Base-by-base conservation (phyloP, 2,888 invertebrate genomes). In the Palloptera scutellata region DNA sequence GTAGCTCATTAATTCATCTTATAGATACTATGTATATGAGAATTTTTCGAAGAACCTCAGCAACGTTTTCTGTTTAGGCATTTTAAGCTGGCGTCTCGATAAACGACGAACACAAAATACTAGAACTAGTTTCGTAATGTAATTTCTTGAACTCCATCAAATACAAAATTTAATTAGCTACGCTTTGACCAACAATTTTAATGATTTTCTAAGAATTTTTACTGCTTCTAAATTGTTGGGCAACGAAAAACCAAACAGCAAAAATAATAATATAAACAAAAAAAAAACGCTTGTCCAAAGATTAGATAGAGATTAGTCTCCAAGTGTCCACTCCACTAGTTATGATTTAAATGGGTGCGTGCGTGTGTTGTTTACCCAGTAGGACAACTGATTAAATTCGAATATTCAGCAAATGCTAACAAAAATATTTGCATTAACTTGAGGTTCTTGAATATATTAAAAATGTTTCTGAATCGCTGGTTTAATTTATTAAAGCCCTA, bases 301-400 rank as follows among this genome's bases (percentile, higher is more conserved):
- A 30, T 30, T 30, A 30, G 30, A 30, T 2, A 66, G 53, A 66
- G 69, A 70, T 67, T 69, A 69, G 74, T 74, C 74, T 71, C 74
- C 74, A 74, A 74, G 73, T 74, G 74, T 72, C 73, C 69, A 74
- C 71, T 76, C 69, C 73, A 71, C 68, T 72, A 48, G 20, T 61
- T 41, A 57, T 45, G 69, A 30, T 30, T 30, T 30, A 30, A 30
- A 30, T 30, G 30, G 2, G 6, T 30, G 30, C 6, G 30, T 6
- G 30, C 6, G 30, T 30, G 30, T 6, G 30, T 30, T 30, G 30
- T 30, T 4, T 30, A 30, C 30, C 30, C 30, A 30, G 30, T 30
- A 30, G 30, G 30, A 30, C 30, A 30, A 30, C 30, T 30, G 6
- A 30, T 30, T 30, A 2, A 30, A 6, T 6, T 30, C 6, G 30